A percentile compares a stretch with the other conserved stretches of the same genome.
Conservation (phyloP, 1,140 invertebrate genomes). For the Zaprionus lachaisei region DNA sequence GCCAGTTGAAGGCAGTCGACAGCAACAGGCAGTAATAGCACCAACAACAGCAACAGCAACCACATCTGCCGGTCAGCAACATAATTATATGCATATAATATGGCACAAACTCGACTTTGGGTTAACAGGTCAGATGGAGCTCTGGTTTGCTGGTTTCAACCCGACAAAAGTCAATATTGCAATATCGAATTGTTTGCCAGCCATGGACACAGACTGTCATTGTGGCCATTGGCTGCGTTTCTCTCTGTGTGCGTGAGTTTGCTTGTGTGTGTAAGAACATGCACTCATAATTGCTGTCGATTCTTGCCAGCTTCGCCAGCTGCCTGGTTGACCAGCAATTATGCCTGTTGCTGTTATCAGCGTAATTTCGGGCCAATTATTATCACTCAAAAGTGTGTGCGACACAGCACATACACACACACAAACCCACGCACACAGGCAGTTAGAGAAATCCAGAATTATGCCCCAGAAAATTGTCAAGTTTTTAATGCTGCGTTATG, state of each 20-base stretch:
- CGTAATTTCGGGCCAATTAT: conserved; percentile 70
- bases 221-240: conserved; percentile 7
- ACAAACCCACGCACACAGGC: not conserved
- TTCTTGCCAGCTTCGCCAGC: conserved; percentile 12
- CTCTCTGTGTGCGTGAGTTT: conserved; percentile 10
- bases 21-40: not conserved
- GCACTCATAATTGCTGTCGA: conserved; percentile 52
- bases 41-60: not conserved
- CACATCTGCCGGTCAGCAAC: not conserved
- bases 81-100: conserved; percentile 3
- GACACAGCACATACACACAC: not conserved
- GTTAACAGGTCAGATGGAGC: not conserved
- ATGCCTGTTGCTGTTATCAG: conserved; percentile 72
- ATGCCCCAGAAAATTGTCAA: conserved; percentile 9
- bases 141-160: not conserved
- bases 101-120: not conserved
- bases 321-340: conserved; percentile 56
- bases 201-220: conserved; percentile 12
- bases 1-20: not conserved
- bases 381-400: conserved; percentile 49
- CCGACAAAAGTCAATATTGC: conserved; percentile 21
- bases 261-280: conserved; percentile 18
- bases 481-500: conserved; percentile 35
- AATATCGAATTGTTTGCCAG: conserved; percentile 22
- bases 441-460: not conserved